A percentile compares a stretch with the other conserved stretches of the same genome.
These are phyloP conservation scores for Ceratina australensis DNA, from an alignment of 1,140 invertebrate species.

Conservation along the genomic window DNA sequence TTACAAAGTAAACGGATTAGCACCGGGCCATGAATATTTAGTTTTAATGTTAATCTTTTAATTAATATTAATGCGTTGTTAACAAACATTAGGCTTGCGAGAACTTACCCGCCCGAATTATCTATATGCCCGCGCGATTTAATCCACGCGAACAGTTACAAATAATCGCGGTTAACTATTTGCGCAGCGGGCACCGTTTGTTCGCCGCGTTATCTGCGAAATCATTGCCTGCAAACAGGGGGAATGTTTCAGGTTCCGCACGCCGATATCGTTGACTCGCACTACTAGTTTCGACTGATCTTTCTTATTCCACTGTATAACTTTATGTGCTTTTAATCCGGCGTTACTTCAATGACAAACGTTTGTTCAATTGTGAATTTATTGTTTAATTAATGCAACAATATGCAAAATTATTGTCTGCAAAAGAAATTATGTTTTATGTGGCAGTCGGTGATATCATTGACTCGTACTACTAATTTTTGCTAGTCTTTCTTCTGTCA, in stretches of 20 bases:
- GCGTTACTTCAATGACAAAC: too few relatives aligned
- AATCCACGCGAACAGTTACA: too few relatives aligned
- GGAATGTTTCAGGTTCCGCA: too few relatives aligned
- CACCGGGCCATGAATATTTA: conserved; percentile 23
- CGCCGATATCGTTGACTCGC: background rate
- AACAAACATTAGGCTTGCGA: conserved; percentile 21
- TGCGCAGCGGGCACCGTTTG: too few relatives aligned
- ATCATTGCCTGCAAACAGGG: background rate
- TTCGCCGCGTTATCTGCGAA: background rate
- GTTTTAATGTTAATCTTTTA: conserved; percentile 36
- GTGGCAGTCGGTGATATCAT: too few relatives aligned
- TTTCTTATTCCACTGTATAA: background rate
- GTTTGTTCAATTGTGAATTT: too few relatives aligned
- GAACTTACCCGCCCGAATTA: conserved; percentile 1
- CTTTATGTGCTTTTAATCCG: too few relatives aligned
- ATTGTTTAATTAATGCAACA: too few relatives aligned
- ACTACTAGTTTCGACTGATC: background rate
- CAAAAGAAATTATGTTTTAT: too few relatives aligned
- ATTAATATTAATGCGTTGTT: conserved; percentile 46
- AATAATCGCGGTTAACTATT: background rate
- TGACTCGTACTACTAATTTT: too few relatives aligned
- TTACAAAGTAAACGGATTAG: conserved; percentile 48
- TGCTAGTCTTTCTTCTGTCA: too few relatives aligned
- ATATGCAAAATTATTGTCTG: too few relatives aligned
- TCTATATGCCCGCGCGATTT: background rate